Percentiles rank a stretch among this genome's conserved stretches.
Evolutionary conservation across 2,888 invertebrate species (phyloP).

Genomic region (Emmelina monodactyla): DNA sequence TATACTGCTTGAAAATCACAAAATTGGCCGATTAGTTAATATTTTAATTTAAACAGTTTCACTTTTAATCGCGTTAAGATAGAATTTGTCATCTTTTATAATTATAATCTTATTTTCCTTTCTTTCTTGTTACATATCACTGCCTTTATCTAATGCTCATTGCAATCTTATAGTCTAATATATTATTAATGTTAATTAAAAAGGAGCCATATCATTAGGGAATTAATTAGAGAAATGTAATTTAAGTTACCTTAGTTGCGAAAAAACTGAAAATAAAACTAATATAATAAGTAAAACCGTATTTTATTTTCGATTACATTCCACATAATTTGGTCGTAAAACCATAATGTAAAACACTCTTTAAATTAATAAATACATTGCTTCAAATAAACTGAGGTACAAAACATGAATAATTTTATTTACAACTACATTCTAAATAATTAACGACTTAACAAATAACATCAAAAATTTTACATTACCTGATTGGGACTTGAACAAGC

Average conservation of each 20-base stretch:
- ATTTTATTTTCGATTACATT: background rate
- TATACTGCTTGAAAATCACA: too few relatives aligned
- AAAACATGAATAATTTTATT: too few relatives aligned
- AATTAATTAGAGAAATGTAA: slow-evolving; percentile 30
- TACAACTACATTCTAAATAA: too few relatives aligned
- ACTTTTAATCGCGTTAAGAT: too few relatives aligned
- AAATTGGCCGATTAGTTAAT: too few relatives aligned
- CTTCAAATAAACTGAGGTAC: slow-evolving; percentile 19
- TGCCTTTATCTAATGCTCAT: slow-evolving; percentile 14
- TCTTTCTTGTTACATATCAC: slow-evolving; percentile 24
- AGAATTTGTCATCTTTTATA: too few relatives aligned
- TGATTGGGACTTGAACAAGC: too few relatives aligned
- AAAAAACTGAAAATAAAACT: slow-evolving; percentile 8
- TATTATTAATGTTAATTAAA: background rate
- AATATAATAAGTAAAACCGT: slow-evolving; percentile 3
- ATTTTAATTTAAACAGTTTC: too few relatives aligned
- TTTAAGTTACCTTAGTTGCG: slow-evolving; percentile 49
- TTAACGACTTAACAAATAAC: too few relatives aligned
- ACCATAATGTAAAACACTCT: background rate
- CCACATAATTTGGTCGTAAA: background rate
- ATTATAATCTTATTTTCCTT: slow-evolving; percentile 13
- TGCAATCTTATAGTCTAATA: background rate
- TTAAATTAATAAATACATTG: slow-evolving; percentile 13
- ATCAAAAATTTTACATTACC: too few relatives aligned
- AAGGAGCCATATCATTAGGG: slow-evolving; percentile 53